A percentile compares a stretch with the other conserved stretches of the same genome.
Evolutionary conservation across 2,113 vertebrate genomes (phyloP).

Genomic region (Jaculus jaculus): DNA sequence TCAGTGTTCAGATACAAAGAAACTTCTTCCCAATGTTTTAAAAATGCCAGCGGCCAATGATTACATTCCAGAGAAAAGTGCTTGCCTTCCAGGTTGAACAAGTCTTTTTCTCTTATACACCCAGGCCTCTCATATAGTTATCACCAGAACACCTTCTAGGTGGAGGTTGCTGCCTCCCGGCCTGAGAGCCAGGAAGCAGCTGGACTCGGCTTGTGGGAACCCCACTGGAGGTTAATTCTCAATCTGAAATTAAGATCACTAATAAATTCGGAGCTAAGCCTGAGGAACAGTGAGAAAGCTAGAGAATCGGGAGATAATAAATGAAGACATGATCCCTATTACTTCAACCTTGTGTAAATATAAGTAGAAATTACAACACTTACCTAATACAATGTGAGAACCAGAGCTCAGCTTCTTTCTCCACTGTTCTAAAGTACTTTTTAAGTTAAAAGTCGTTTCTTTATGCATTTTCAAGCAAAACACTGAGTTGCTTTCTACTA

Average conservation of each 20-base stretch:
- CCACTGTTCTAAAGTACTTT: constrained; percentile 89
- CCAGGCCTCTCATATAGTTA: background rate
- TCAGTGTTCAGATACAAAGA: background rate
- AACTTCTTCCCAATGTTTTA: background rate
- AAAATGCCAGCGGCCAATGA: background rate
- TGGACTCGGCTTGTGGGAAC: background rate
- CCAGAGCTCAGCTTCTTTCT: constrained; percentile 84
- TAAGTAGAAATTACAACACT: constrained; percentile 64
- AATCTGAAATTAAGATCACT: constrained; percentile 37
- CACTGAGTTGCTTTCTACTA: constrained; percentile 84
- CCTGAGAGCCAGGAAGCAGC: background rate
- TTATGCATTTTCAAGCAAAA: constrained; percentile 90
- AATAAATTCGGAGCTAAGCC: background rate
- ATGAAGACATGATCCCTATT: background rate
- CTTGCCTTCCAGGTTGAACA: background rate
- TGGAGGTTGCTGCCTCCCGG: too few relatives aligned
- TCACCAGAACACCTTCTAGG: background rate
- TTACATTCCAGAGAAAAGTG: constrained; percentile 23
- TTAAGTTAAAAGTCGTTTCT: constrained; percentile 81
- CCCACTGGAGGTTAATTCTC: background rate
- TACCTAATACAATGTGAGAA: constrained; percentile 89
- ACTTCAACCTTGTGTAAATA: background rate
- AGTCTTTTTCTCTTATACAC: background rate
- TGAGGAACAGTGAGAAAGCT: background rate
- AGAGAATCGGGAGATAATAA: background rate